phyloP scores from a whole-genome alignment of 1,140 invertebrate species.

The Ceratina japonica region DNA sequence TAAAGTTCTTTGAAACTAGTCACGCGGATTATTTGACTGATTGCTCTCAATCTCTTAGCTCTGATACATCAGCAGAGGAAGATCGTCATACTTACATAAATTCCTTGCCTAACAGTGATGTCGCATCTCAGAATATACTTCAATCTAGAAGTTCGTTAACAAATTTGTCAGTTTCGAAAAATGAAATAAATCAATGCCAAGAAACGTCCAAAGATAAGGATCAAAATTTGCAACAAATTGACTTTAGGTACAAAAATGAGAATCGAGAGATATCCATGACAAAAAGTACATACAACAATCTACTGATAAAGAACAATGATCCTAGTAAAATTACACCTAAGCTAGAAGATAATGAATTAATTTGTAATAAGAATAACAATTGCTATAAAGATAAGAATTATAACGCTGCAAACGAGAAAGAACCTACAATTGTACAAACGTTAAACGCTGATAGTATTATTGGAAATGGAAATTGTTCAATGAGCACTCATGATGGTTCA shows the following conservation, averaged over 20 bases:
- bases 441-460: not conserved
- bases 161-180: constrained; percentile 36
- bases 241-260: constrained; percentile 28
- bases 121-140: constrained; percentile 31
- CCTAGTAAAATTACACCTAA: not conserved
- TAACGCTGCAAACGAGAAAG: constrained; percentile 16
- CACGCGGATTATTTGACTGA: constrained; percentile 65
- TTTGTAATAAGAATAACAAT: constrained; percentile 52
- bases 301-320: constrained; percentile 20
- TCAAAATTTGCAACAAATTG: constrained; percentile 1
- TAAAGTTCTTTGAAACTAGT: constrained; percentile 86
- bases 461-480: not conserved
- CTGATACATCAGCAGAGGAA: constrained; percentile 72
- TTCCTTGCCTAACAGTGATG: constrained; percentile 13
- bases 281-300: not conserved
- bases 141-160: constrained; percentile 19
- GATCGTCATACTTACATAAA: constrained; percentile 53
- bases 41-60: constrained; percentile 70
- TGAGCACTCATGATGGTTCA: constrained; percentile 63
- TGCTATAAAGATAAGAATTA: constrained; percentile 37
- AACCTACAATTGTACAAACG: constrained; percentile 17
- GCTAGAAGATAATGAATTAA: constrained; percentile 28
- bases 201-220: constrained; percentile 21
- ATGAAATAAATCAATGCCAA: constrained; percentile 43
- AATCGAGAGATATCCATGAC: constrained; percentile 21